A percentile compares a stretch with the other conserved stretches of the same genome.
These are phyloP conservation scores for Hemicrepidius hirtus DNA, from an alignment of 2,888 invertebrate genomes.

Conservation along the genomic window DNA sequence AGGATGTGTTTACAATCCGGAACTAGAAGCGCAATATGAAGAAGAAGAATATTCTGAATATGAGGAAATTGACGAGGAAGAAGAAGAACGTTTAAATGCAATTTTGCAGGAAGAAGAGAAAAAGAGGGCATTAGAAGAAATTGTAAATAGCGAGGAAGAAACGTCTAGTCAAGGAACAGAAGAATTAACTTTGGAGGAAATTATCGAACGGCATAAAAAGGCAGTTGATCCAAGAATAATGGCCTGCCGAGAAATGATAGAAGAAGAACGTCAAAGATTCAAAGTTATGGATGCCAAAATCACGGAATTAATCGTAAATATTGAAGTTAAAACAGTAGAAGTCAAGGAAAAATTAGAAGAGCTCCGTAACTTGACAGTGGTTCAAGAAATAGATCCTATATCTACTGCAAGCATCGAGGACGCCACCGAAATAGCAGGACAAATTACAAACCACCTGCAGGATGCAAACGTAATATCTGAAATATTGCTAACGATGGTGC, in stretches of 20 bases:
- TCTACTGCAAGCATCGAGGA: constrained; percentile 67
- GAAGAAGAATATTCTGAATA: constrained; percentile 52
- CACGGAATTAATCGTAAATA: constrained; percentile 66
- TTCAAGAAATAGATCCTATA: constrained; percentile 65
- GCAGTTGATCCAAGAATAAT: constrained; percentile 37
- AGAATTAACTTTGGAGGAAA: constrained; percentile 51
- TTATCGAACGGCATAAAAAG: constrained; percentile 43
- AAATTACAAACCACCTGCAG: constrained; percentile 66
- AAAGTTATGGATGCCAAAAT: constrained; percentile 68
- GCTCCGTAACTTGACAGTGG: constrained; percentile 66
- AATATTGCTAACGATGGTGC: constrained; percentile 68
- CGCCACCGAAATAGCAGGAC: constrained; percentile 66
- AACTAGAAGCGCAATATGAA: constrained; percentile 52
- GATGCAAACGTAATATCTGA: constrained; percentile 69
- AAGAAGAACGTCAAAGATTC: constrained; percentile 63
- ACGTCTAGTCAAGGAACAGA: constrained; percentile 33
- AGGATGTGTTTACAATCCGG: constrained; percentile 42
- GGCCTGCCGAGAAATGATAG: constrained; percentile 47
- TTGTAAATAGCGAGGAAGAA: constrained; percentile 31
- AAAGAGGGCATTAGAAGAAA: constrained; percentile 3
- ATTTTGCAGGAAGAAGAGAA: constrained; percentile 18
- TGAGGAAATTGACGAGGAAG: constrained; percentile 53
- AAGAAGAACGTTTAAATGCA: constrained; percentile 37
- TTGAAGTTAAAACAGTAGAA: constrained; percentile 68
- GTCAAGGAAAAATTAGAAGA: constrained; percentile 68